phyloP scores from a whole-genome alignment of 2,888 invertebrate genomes.

The Lithosia quadra region DNA sequence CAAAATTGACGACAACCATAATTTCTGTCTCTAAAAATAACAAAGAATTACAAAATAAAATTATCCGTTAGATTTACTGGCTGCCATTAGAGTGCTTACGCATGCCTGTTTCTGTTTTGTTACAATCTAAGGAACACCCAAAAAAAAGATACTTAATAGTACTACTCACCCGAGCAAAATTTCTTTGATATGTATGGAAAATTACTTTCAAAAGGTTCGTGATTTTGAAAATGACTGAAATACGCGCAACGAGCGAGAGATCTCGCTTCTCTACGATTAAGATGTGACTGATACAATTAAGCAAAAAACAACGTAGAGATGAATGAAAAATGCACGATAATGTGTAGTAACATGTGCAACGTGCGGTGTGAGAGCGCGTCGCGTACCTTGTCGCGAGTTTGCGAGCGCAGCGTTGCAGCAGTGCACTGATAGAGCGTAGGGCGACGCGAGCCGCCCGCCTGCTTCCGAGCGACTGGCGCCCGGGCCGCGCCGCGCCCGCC shows the following conservation, averaged over 20 bases:
- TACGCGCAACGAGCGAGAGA: constrained; percentile 34
- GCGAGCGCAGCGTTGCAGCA: constrained; percentile 74
- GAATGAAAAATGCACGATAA: constrained; percentile 75
- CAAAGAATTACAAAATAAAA: constrained; percentile 28
- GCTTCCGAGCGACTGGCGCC: constrained; percentile 83
- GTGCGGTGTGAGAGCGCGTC: constrained; percentile 60
- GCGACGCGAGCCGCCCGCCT: constrained; percentile 82
- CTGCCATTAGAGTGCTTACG: constrained; percentile 57
- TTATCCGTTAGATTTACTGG: constrained; percentile 30
- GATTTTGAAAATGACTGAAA: constrained; percentile 44
- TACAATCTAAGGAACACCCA: constrained; percentile 31
- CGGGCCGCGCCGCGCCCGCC: constrained; percentile 77
- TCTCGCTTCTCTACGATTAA: constrained; percentile 28
- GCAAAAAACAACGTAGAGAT: constrained; percentile 60
- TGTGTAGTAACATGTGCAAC: constrained; percentile 59
- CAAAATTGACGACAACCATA: constrained; percentile 41
- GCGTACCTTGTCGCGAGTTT: constrained; percentile 70
- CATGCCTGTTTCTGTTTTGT: constrained; percentile 53
- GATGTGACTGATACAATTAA: constrained; percentile 50
- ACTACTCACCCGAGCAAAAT: constrained; percentile 45
- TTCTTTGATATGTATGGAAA: constrained; percentile 31
- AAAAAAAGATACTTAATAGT: constrained; percentile 28
- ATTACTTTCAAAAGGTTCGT: constrained; percentile 33
- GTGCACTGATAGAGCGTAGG: constrained; percentile 67
- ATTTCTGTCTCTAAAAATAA: constrained; percentile 19